Evolutionary conservation across 2,113 vertebrate species (phyloP).

Genomic region (Atrichornis clamosus): DNA sequence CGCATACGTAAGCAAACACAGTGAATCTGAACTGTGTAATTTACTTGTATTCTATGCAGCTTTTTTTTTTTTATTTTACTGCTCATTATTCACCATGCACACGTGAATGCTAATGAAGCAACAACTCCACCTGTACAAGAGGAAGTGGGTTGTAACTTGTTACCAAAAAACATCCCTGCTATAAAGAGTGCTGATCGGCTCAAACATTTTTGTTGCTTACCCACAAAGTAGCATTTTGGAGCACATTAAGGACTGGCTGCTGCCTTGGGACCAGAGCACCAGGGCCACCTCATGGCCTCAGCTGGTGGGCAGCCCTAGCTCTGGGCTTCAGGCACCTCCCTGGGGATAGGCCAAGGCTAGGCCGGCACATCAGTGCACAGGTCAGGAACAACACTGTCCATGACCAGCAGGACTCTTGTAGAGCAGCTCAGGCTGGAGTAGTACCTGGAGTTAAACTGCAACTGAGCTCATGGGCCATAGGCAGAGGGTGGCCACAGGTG

Average conservation of each 20-base stretch:
- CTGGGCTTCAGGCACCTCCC: neutral
- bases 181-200: neutral
- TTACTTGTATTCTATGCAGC: neutral
- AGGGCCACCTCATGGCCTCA: neutral
- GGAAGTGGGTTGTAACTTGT: neutral
- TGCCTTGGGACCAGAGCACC: neutral
- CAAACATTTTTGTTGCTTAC: neutral
- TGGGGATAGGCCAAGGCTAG: accelerated
- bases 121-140: neutral
- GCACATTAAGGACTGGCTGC: neutral
- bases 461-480: neutral
- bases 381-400: neutral
- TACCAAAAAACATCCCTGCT: neutral
- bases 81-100: neutral
- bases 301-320: neutral
- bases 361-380: neutral
- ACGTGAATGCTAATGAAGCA: neutral
- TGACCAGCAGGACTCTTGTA: neutral
- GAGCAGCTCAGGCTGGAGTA: neutral
- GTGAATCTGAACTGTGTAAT: neutral
- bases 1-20: neutral
- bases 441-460: neutral
- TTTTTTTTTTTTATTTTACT: neutral
- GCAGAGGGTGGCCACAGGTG: neutral
- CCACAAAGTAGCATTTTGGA: neutral